These are phyloP conservation scores for Trypoxylus dichotomus DNA, from an alignment of 1,140 invertebrate genomes.

Conservation along the genomic window DNA sequence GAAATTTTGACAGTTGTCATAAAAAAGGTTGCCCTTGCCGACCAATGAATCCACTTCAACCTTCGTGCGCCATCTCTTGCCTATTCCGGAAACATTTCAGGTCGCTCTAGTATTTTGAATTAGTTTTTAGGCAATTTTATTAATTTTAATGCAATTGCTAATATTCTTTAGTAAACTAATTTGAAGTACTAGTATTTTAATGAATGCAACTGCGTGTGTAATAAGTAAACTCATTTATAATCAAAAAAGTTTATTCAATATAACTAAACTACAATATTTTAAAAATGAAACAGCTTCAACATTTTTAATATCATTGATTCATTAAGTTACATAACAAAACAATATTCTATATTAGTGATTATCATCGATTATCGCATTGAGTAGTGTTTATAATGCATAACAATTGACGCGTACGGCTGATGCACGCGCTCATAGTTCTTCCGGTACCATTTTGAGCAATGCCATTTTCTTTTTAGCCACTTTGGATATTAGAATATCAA, in stretches of 20 bases:
- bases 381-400: slow-evolving; percentile 36
- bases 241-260: slow-evolving; percentile 43
- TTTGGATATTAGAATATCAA: slow-evolving; percentile 89
- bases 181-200: no score
- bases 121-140: no score
- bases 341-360: slow-evolving; percentile 51
- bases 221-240: slow-evolving; percentile 29
- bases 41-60: no score
- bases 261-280: slow-evolving; percentile 43
- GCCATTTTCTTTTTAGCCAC: slow-evolving; percentile 88
- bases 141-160: no score
- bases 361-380: slow-evolving; percentile 50
- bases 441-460: slow-evolving; percentile 81
- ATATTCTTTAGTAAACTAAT: no score
- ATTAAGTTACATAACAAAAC: slow-evolving; percentile 47
- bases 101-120: no score
- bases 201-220: neutral
- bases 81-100: no score
- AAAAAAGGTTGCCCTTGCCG: no score
- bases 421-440: slow-evolving; percentile 57
- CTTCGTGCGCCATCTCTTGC: no score
- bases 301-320: slow-evolving; percentile 44
- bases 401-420: slow-evolving; percentile 1
- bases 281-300: slow-evolving; percentile 46
- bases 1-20: no score